Conservation (phyloP, 2,113 vertebrate species). For the Otolemur garnettii region DNA sequence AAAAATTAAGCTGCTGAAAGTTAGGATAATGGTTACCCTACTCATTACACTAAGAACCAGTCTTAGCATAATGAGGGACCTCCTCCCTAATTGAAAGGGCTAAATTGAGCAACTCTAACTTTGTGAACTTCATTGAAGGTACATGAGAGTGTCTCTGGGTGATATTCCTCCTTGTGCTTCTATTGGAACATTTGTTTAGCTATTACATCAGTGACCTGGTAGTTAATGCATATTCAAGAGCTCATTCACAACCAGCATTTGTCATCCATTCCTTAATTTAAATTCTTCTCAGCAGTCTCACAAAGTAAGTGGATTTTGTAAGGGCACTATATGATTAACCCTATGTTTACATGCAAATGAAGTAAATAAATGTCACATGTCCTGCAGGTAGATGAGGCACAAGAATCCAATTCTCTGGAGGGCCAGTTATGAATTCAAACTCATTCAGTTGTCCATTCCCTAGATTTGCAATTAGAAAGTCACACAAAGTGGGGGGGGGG, state of each 20-base stretch:
- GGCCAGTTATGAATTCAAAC: background rate
- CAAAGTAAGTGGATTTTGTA: background rate
- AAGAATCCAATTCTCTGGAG: slow-evolving; percentile 25
- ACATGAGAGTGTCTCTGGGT: background rate
- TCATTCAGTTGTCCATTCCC: background rate
- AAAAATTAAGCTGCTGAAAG: background rate
- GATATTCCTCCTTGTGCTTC: background rate
- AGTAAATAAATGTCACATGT: background rate
- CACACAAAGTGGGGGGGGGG: background rate
- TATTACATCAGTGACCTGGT: background rate
- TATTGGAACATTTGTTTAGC: background rate
- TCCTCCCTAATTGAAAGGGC: background rate
- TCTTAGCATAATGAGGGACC: background rate
- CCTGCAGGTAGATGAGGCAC: background rate
- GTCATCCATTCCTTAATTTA: background rate
- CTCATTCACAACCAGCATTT: slow-evolving; percentile 11
- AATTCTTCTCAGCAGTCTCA: background rate
- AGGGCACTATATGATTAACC: background rate
- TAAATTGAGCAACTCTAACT: background rate
- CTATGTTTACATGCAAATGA: background rate
- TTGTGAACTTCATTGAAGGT: background rate
- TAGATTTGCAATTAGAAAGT: slow-evolving; percentile 14
- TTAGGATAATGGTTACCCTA: background rate
- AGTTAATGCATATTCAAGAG: slow-evolving; percentile 41
- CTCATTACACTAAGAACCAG: background rate